Evolutionary conservation across 37 sponge, comb jelly and placozoan genomes (phyloP).

Genomic region (Cliona cf. orientalis): DNA sequence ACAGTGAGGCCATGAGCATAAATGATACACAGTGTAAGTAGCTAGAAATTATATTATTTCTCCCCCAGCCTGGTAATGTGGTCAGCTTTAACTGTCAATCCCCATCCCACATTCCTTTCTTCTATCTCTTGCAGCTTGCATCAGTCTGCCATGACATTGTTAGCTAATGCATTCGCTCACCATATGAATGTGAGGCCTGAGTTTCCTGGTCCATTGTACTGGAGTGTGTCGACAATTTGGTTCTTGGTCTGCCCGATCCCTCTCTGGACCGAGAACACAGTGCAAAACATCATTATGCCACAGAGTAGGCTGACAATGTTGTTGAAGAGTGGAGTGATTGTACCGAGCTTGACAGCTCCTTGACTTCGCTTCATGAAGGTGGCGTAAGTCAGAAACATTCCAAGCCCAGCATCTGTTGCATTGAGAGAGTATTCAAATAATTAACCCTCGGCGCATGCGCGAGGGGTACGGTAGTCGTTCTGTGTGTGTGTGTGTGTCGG

Average conservation of each 20-base stretch:
- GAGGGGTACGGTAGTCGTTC: not conserved
- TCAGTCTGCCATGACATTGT: too few species aligned
- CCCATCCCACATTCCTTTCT: too few species aligned
- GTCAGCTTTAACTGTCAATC: too few species aligned
- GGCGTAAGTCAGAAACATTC: slow-evolving; percentile 75
- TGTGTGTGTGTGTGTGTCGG: not conserved
- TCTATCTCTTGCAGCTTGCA: too few species aligned
- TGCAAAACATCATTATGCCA: slow-evolving; percentile 76
- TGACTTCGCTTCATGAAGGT: slow-evolving; percentile 78
- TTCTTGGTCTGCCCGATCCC: slow-evolving; percentile 4
- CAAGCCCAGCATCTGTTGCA: slow-evolving; percentile 85
- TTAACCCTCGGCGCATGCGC: not conserved
- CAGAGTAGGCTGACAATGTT: slow-evolving; percentile 84
- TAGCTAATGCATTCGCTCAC: slow-evolving; percentile 44
- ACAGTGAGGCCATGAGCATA: too few species aligned
- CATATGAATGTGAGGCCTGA: slow-evolving; percentile 92
- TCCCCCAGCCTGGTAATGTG: too few species aligned
- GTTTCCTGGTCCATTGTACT: slow-evolving; percentile 76
- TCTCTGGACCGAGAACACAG: slow-evolving; percentile 67
- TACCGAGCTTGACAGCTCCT: slow-evolving; percentile 82
- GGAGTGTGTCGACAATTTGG: slow-evolving; percentile 51
- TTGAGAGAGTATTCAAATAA: too few species aligned
- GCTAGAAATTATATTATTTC: too few species aligned
- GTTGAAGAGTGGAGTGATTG: slow-evolving; percentile 73
- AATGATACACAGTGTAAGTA: too few species aligned